Evolutionary conservation across 2,113 vertebrate species (phyloP), one percentile per base, ranked within the genome.

Genomic region (Semnornis frantzii): DNA sequence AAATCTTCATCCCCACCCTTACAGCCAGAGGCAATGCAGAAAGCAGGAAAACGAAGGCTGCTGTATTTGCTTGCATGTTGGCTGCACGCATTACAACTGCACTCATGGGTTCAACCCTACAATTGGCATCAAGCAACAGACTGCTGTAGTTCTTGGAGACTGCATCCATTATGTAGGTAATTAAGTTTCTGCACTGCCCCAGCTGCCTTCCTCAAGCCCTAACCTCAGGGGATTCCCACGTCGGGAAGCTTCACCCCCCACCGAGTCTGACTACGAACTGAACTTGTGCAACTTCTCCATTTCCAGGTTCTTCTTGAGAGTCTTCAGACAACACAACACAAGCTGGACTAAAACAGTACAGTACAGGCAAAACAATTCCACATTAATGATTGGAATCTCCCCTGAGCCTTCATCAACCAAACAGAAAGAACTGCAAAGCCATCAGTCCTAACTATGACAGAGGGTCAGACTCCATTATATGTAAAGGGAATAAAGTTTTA

Each of bases 181-280:
- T 94, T 84, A 94, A 69, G 59, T 73, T 78, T 90, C 55, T 79
- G 59, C 82, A 59, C 27, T 86, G 66, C 59, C 73, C 39, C 74
- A 80, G 60, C 8, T 60, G 71, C 89, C 68, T 91, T 82, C 75
- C 75, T 87, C 64, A 93, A 93, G 28, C 76, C 90, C 24, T 91
- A 15, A 83, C 89, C 89, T 77, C 60, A n/a, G 89, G 91, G 85
- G 24, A 92, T 94, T 94, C 87, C 89, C 95, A 92, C 8, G 1
- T 8, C 82, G 72, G 37, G 68, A 91, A 89, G 84, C 60, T 85
- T 92, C 79, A 71, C 82, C 91, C 42, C 82, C 48, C 82, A 92
- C 85, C 6, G 5, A 69, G 91, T 65, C 50, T 69, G 50, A 85
- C 89, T 70, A 28, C 37, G 54, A 78, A 48, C 48, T 63, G 60